Evolutionary conservation across 1,140 invertebrate genomes (phyloP).

Genomic region (Drosophila mojavensis): DNA sequence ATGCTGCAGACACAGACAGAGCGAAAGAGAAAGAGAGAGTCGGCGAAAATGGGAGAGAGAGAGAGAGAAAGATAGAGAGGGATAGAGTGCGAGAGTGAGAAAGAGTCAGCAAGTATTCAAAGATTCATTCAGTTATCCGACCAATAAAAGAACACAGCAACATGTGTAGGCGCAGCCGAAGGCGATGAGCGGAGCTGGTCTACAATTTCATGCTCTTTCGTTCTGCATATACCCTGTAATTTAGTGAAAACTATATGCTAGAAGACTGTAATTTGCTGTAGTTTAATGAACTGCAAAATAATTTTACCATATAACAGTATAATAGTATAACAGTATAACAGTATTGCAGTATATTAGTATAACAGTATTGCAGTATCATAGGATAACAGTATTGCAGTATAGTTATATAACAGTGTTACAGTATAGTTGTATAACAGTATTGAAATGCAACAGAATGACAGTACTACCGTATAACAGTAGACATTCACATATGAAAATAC

Average conservation of each 20-base stretch:
- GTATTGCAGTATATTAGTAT: too few species aligned
- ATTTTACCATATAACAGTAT: too few species aligned
- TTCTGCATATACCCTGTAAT: constrained; percentile 5
- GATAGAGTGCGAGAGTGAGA: neutral
- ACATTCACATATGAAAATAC: too few species aligned
- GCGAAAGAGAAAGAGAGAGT: constrained; percentile 12
- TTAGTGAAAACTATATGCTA: neutral
- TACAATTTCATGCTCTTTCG: neutral
- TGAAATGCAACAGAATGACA: too few species aligned
- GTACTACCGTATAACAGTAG: too few species aligned
- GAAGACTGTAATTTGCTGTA: too few species aligned
- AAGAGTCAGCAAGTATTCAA: neutral
- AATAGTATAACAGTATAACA: too few species aligned
- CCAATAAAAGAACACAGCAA: constrained; percentile 13
- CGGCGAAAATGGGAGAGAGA: too few species aligned
- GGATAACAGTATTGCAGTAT: too few species aligned
- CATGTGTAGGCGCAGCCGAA: constrained; percentile 41
- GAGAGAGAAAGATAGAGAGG: neutral
- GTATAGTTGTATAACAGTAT: too few species aligned
- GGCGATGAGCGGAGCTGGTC: constrained; percentile 28
- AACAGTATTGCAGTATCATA: too few species aligned
- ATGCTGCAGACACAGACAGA: constrained; percentile 16
- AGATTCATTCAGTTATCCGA: constrained; percentile 36
- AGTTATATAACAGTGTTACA: too few species aligned
- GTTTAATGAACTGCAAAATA: neutral